Evolutionary conservation across 92 coral and sea anemone species (phyloP).

Genomic region (Porites divaricata): DNA sequence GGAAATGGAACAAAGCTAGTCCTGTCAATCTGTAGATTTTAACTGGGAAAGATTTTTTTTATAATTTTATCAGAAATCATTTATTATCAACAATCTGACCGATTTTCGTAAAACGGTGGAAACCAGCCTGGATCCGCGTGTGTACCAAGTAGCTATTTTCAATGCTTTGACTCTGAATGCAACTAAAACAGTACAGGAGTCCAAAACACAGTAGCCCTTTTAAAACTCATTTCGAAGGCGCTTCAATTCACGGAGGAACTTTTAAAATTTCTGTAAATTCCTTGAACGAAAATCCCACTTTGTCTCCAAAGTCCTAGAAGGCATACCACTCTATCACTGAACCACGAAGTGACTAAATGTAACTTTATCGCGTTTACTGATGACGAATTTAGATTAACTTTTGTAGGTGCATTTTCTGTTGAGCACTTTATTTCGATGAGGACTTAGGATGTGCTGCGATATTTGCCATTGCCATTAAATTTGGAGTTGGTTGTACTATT

Average conservation of each 20-base stretch:
- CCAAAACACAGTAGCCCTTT: constrained; percentile 33
- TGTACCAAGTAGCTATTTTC: constrained; percentile 17
- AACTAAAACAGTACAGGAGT: constrained; percentile 34
- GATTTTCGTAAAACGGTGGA: neutral
- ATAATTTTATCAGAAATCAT: neutral
- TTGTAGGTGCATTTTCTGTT: constrained; percentile 16
- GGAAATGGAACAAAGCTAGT: too few species aligned
- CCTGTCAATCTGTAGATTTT: too few species aligned
- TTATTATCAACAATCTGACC: neutral
- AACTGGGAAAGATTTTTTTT: too few species aligned
- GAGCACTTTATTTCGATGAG: neutral
- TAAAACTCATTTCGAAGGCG: constrained; percentile 29
- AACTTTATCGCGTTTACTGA: constrained; percentile 26
- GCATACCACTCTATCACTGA: too few species aligned
- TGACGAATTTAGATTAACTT: constrained; percentile 7
- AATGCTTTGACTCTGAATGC: too few species aligned
- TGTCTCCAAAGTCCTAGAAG: constrained; percentile 33
- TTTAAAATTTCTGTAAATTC: constrained; percentile 40
- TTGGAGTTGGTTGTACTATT: neutral
- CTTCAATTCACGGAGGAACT: constrained; percentile 29
- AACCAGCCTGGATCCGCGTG: neutral
- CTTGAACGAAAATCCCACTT: constrained; percentile 37
- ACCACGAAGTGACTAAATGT: constrained; percentile 19
- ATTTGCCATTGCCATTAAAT: constrained; percentile 18
- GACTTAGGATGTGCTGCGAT: neutral